phyloP scores from a whole-genome alignment of 1,140 invertebrate genomes.

The Diachasmimorpha longicaudata region DNA sequence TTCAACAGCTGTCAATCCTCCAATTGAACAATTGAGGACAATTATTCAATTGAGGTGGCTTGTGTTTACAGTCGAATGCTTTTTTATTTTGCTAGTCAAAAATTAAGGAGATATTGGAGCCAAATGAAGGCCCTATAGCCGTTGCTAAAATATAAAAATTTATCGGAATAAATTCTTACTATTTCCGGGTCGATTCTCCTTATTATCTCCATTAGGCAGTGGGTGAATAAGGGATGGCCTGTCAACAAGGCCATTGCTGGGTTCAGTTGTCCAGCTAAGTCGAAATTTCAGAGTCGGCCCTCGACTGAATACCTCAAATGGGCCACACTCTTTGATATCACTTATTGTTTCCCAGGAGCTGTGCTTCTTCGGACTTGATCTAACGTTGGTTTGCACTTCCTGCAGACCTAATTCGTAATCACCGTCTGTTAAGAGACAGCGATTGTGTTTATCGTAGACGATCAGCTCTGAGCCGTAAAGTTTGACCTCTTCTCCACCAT shows the following conservation, averaged over 20 bases:
- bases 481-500: slow-evolving; percentile 66
- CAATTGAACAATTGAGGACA: no score
- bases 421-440: slow-evolving; percentile 84
- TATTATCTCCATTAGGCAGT: slow-evolving; percentile 64
- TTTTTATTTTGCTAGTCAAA: no score
- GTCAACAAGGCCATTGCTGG: slow-evolving; percentile 74
- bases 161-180: slow-evolving; percentile 38
- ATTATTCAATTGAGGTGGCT: no score
- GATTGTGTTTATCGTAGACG: slow-evolving; percentile 88
- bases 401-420: slow-evolving; percentile 88
- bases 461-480: slow-evolving; percentile 85
- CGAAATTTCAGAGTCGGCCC: slow-evolving; percentile 84
- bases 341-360: slow-evolving; percentile 83
- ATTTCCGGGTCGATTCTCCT: slow-evolving; percentile 67
- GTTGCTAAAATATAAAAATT: no score
- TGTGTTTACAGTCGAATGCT: no score
- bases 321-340: slow-evolving; percentile 70
- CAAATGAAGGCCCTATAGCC: no score
- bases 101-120: no score
- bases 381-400: slow-evolving; percentile 69
- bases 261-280: slow-evolving; percentile 80
- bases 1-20: no score
- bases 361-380: slow-evolving; percentile 70
- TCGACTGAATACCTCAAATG: slow-evolving; percentile 76
- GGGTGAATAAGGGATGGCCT: slow-evolving; percentile 63